These are phyloP conservation scores for Charina bottae DNA, from an alignment of 2,113 vertebrate genomes.

Conservation along the genomic window DNA sequence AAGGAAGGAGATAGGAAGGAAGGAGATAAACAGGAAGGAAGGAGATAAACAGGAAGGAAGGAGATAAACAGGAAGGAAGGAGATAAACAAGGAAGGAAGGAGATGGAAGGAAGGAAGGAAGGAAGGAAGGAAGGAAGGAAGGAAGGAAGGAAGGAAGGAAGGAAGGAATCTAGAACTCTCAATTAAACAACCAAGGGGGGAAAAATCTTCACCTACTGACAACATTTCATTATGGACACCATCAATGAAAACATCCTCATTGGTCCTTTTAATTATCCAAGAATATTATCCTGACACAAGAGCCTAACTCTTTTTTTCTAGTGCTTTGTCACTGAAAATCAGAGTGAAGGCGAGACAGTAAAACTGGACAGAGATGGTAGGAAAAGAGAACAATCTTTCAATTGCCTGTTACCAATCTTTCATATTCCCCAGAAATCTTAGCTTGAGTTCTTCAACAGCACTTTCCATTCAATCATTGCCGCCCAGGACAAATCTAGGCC, in stretches of 20 bases:
- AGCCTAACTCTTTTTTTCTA: slow-evolving; percentile 17
- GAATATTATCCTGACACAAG: not conserved
- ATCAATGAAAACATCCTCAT: not conserved
- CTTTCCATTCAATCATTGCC: slow-evolving; percentile 3
- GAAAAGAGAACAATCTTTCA: not conserved
- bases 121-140: not conserved
- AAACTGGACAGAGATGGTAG: not conserved
- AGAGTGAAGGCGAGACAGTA: slow-evolving; percentile 26
- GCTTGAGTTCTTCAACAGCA: not conserved
- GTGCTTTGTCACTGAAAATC: slow-evolving; percentile 22
- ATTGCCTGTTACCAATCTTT: too few relatives aligned
- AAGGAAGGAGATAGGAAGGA: too few relatives aligned
- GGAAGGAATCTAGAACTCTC: too few relatives aligned
- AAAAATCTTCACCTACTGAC: not conserved
- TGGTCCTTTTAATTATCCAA: not conserved
- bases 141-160: not conserved
- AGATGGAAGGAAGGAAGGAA: too few relatives aligned
- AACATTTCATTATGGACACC: too few relatives aligned
- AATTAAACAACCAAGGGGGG: not conserved
- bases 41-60: too few relatives aligned
- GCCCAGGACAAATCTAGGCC: slow-evolving; percentile 22
- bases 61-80: too few relatives aligned
- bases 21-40: too few relatives aligned
- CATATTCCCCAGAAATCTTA: not conserved
- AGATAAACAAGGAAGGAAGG: too few relatives aligned